Percentiles rank a stretch among this genome's conserved stretches.
These are phyloP conservation scores for Celastrina argiolus DNA, from an alignment of 2,888 invertebrate genomes.

Conservation along the genomic window DNA sequence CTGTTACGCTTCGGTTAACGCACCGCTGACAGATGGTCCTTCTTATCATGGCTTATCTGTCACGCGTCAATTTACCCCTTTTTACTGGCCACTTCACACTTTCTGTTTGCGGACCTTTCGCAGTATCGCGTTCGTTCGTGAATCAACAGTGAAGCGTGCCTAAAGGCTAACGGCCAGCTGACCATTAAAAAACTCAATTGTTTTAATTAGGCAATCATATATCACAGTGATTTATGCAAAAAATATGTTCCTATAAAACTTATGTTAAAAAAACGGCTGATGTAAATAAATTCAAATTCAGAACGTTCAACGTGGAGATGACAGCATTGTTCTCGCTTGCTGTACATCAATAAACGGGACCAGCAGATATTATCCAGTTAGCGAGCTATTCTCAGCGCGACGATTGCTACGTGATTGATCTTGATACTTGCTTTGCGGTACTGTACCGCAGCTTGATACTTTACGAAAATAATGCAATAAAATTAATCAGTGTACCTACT, in stretches of 20 bases:
- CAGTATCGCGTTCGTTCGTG: no score
- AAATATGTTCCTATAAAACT: no score
- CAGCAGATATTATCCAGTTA: slow-evolving; percentile 18
- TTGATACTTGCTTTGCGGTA: background rate
- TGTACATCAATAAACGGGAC: slow-evolving; percentile 5
- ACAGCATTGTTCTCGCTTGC: background rate
- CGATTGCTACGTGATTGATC: slow-evolving; percentile 14
- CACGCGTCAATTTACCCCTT: background rate
- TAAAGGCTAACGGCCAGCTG: no score
- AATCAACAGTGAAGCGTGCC: no score
- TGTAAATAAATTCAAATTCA: background rate
- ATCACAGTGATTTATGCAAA: no score
- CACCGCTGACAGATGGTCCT: background rate
- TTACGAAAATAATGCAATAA: background rate
- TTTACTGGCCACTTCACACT: background rate
- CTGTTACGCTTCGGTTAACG: background rate
- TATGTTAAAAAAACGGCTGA: background rate
- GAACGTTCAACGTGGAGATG: background rate
- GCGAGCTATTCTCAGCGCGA: slow-evolving; percentile 15
- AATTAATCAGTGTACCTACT: no score
- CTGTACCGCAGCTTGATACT: background rate
- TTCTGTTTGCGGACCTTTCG: no score
- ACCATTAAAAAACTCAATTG: no score
- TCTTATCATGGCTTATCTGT: background rate
- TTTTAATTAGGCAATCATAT: no score